Conservation (phyloP, 2,797 vertebrate species). For the Triplophysa yarkandensis region DNA sequence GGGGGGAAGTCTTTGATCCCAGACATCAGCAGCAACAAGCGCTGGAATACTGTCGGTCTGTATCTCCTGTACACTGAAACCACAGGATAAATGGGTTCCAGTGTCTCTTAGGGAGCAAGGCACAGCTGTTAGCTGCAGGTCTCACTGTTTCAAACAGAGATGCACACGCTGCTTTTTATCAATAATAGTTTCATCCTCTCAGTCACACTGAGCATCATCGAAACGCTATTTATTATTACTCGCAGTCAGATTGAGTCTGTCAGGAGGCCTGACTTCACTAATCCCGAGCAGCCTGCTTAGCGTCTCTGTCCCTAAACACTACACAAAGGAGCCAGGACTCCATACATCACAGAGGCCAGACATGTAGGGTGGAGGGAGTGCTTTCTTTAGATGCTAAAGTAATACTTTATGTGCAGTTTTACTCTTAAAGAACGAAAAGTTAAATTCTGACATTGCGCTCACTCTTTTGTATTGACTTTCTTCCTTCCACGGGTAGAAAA, state of each 20-base stretch:
- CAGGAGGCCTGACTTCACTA: constrained; percentile 43
- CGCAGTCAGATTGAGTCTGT: constrained; percentile 51
- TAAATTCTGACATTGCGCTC: too few relatives aligned
- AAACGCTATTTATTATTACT: constrained; percentile 58
- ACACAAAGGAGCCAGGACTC: constrained; percentile 48
- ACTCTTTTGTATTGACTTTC: too few relatives aligned
- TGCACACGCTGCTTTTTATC: constrained; percentile 48
- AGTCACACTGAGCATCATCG: constrained; percentile 37
- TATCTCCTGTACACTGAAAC: constrained; percentile 20
- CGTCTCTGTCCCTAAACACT: constrained; percentile 60
- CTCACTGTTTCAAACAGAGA: constrained; percentile 36
- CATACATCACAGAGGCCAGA: constrained; percentile 57
- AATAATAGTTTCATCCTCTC: constrained; percentile 40
- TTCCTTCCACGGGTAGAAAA: too few relatives aligned
- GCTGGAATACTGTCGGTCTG: constrained; percentile 18
- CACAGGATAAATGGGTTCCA: constrained; percentile 45
- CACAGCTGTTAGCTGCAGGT: constrained; percentile 51
- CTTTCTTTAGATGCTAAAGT: not conserved
- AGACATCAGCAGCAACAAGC: constrained; percentile 38
- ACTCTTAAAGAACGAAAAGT: too few relatives aligned
- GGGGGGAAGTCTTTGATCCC: constrained; percentile 39
- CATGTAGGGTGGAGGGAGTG: constrained; percentile 6
- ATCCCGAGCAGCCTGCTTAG: constrained; percentile 63
- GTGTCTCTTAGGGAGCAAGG: constrained; percentile 43
- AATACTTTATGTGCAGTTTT: not conserved